Percentiles rank a stretch among this genome's conserved stretches.
Conservation (phyloP, 2,888 invertebrate genomes). For the Lacanobia wlatinum region DNA sequence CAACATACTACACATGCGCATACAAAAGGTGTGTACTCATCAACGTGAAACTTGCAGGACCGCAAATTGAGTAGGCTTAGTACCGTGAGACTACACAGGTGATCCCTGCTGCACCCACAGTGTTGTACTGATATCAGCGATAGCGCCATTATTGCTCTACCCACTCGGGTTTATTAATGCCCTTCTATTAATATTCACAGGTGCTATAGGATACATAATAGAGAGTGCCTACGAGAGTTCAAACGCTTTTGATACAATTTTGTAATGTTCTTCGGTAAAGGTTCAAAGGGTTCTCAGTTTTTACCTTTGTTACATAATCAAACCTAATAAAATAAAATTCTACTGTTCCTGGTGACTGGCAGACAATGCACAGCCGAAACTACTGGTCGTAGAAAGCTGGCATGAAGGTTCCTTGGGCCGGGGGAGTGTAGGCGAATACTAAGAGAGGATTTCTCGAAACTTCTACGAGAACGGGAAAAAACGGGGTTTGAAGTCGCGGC, state of each 20-base stretch:
- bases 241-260: constrained; percentile 20
- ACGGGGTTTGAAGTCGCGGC: too few relatives aligned
- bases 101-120: constrained; percentile 69
- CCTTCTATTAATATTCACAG: constrained; percentile 52
- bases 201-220: constrained; percentile 47
- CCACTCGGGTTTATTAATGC: constrained; percentile 62
- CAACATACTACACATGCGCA: neutral
- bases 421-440: too few relatives aligned
- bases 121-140: constrained; percentile 76
- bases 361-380: too few relatives aligned
- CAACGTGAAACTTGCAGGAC: constrained; percentile 31
- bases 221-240: constrained; percentile 12
- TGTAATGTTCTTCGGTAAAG: constrained; percentile 1
- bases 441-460: too few relatives aligned
- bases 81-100: constrained; percentile 78
- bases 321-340: too few relatives aligned
- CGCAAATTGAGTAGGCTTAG: constrained; percentile 47
- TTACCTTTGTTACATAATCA: neutral
- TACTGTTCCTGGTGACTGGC: too few relatives aligned
- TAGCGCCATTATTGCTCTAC: constrained; percentile 77
- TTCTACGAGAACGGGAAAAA: too few relatives aligned
- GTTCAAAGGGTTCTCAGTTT: neutral
- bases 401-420: too few relatives aligned
- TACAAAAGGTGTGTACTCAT: constrained; percentile 9
- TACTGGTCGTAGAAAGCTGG: too few relatives aligned